Base-by-base conservation (phyloP, 2,888 invertebrate genomes). In the Busseola fusca region DNA sequence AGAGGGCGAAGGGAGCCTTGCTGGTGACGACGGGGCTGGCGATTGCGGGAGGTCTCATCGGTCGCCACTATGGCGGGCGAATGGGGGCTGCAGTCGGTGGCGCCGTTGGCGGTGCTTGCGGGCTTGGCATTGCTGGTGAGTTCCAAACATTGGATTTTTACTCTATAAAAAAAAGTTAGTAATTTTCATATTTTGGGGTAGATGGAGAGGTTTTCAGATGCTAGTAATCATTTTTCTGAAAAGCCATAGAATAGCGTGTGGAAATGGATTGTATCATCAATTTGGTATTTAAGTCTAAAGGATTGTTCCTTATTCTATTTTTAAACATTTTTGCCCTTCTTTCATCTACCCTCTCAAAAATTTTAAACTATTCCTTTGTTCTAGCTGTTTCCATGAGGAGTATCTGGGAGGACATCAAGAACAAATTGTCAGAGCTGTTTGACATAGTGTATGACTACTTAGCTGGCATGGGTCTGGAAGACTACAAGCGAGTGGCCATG, bases 381-480 rank as follows among this genome's bases (percentile, higher is more conserved):
- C 25, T 88, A 95, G 95, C 88, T 62, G 90, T 94, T 25, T 91
- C 95, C 2, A 93, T 95, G 94, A 85, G 95, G 57, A 93, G 94
- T 3, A 82, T 94, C 48, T 95, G 95, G 95, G 71, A 89, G 3
- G 93, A 94, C 0, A 86, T 95, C 52, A 93, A 89, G 64, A 84
- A 80, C 0, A 91, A 92, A 66, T 84, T 95, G 0, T 82, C 87
- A 0, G 94, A 94, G 10, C 60, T 95, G 10, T 91, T 92, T 65
- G 94, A 95, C 30, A 87, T 95, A 3, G 95, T 94, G 0, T 95
- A 94, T 68, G 95, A 95, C 76, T 95, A 93, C 77, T 84, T 95
- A 7, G 91, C 92, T 0, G 94, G 94, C 0, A 77, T 95, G 76
- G 94, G 94, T 0, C 66, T 95, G 25, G 88, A 92, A 0, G 94